Conservation (phyloP, 2,797 vertebrate genomes). For the Phoeniculus purpureus region DNA sequence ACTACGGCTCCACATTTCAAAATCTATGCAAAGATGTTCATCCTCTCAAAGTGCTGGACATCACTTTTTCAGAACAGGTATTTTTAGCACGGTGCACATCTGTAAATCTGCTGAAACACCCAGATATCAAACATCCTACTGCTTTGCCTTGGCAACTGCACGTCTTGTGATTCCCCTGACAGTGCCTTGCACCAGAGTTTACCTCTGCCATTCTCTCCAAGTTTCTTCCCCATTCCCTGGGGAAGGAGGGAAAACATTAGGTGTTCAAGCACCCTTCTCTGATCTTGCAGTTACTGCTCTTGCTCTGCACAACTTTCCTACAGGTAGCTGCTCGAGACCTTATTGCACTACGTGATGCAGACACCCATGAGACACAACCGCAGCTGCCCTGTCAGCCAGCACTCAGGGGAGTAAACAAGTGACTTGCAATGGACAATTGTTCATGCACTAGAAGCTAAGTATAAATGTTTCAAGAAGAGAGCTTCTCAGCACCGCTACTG, state of each 20-base stretch:
- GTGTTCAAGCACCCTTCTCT: not conserved
- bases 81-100: not conserved
- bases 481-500: not conserved
- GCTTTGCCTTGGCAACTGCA: not conserved
- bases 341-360: not conserved
- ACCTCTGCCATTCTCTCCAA: not conserved
- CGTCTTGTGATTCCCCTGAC: fast-evolving
- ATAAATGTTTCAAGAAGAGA: not conserved
- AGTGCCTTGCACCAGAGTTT: fast-evolving
- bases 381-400: not conserved
- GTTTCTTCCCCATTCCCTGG: fast-evolving
- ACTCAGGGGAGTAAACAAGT: fast-evolving
- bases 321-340: not conserved
- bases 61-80: not conserved
- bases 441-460: not conserved
- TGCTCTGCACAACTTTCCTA: not conserved
- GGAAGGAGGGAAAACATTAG: fast-evolving
- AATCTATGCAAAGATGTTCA: fast-evolving
- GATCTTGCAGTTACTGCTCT: not conserved
- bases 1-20: not conserved
- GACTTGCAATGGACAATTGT: not conserved
- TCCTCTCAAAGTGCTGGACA: not conserved
- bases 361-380: not conserved
- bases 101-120: not conserved
- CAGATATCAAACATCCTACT: not conserved